These are phyloP conservation scores for Drosophila nr. perissopoda DNA, from an alignment of 2,888 invertebrate species.

Conservation along the genomic window DNA sequence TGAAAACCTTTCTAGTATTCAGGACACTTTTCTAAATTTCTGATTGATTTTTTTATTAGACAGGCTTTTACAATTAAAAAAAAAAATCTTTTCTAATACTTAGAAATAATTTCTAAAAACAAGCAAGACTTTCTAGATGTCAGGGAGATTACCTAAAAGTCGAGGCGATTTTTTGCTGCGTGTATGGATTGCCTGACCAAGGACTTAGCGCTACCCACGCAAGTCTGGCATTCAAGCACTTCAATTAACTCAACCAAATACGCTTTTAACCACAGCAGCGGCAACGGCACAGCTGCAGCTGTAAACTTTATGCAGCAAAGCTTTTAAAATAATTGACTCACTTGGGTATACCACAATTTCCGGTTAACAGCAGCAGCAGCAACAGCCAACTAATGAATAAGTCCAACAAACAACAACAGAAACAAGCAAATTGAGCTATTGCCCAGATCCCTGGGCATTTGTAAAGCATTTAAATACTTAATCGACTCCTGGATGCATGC, in stretches of 20 bases:
- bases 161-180: neutral
- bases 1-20: too few relatives aligned
- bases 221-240: constrained; percentile 19
- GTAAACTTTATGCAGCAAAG: constrained; percentile 73
- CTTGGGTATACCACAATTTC: constrained; percentile 79
- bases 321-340: constrained; percentile 83
- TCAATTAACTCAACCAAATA: constrained; percentile 69
- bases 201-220: neutral
- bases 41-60: too few relatives aligned
- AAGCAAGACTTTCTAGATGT: neutral
- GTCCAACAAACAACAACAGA: constrained; percentile 38
- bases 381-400: constrained; percentile 75
- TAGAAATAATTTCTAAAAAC: neutral
- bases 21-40: too few relatives aligned
- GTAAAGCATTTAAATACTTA: constrained; percentile 67
- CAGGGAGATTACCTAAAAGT: neutral
- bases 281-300: constrained; percentile 34
- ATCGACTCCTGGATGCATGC: constrained; percentile 68
- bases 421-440: constrained; percentile 18
- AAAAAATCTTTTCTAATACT: neutral
- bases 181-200: constrained; percentile 16
- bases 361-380: constrained; percentile 73
- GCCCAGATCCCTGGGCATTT: constrained; percentile 44
- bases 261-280: constrained; percentile 57
- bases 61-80: too few relatives aligned